phyloP scores from a whole-genome alignment of 1,140 invertebrate genomes.

The Zaprionus nigranus region DNA sequence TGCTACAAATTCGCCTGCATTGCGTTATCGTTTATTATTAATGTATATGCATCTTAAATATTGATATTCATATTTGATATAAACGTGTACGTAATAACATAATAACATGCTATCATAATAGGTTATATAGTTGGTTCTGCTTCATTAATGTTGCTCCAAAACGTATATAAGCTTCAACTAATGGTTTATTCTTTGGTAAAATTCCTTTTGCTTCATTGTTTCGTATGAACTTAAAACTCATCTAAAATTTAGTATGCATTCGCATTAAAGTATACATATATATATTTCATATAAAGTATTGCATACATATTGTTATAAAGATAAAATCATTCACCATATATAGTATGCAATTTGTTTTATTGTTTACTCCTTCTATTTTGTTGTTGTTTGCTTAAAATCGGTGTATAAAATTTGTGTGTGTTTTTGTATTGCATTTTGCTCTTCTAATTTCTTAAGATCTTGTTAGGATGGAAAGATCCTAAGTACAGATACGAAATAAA shows the following conservation, averaged over 20 bases:
- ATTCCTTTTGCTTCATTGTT: slow-evolving; percentile 6
- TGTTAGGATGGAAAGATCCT: slow-evolving; percentile 48
- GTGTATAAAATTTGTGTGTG: slow-evolving; percentile 77
- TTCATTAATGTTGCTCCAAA: slow-evolving; percentile 1
- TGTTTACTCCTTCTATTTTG: slow-evolving; percentile 46
- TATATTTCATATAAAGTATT: slow-evolving; percentile 21
- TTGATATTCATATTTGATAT: neutral
- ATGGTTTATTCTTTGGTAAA: slow-evolving; percentile 3
- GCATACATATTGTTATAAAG: slow-evolving; percentile 18
- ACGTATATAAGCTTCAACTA: slow-evolving; percentile 19
- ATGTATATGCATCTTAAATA: neutral
- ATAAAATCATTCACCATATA: slow-evolving; percentile 39
- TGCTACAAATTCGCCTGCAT: slow-evolving; percentile 8
- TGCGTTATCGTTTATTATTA: neutral
- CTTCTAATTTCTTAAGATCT: slow-evolving; percentile 11
- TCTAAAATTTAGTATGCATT: slow-evolving; percentile 32
- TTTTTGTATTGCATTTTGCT: slow-evolving; percentile 48
- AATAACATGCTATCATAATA: slow-evolving; percentile 3
- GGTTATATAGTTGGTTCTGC: slow-evolving; percentile 8
- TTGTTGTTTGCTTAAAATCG: slow-evolving; percentile 72
- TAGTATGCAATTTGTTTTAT: slow-evolving; percentile 56
- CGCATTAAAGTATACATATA: slow-evolving; percentile 29
- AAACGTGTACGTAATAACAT: slow-evolving; percentile 4
- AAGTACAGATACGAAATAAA: slow-evolving; percentile 62
- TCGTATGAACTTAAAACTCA: slow-evolving; percentile 34